These are phyloP conservation scores for Cryptosula pallasiana DNA, from an alignment of 2,888 invertebrate genomes.

Conservation along the genomic window DNA sequence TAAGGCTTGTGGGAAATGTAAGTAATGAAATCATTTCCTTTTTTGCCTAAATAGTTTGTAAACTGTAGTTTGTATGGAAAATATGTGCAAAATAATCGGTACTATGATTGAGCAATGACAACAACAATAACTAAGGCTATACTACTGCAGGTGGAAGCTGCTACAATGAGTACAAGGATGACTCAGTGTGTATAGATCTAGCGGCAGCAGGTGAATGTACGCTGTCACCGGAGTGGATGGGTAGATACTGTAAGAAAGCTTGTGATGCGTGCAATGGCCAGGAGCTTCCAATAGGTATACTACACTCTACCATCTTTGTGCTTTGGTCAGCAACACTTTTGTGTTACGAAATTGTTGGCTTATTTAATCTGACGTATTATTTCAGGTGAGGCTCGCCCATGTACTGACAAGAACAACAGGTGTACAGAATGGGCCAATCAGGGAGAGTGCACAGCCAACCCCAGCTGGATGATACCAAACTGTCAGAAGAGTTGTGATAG, in stretches of 20 bases:
- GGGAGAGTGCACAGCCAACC: slow-evolving; percentile 23
- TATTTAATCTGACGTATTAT: too few species aligned
- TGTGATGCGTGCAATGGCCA: slow-evolving; percentile 11
- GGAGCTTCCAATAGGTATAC: slow-evolving; percentile 8
- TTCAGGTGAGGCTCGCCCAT: slow-evolving; percentile 12
- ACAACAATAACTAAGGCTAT: too few species aligned
- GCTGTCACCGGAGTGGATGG: slow-evolving; percentile 27
- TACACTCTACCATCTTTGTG: too few species aligned
- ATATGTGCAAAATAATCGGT: too few species aligned
- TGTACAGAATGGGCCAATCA: slow-evolving; percentile 2
- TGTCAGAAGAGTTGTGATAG: slow-evolving; percentile 24
- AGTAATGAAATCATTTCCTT: too few species aligned
- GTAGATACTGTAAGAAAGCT: slow-evolving; percentile 20
- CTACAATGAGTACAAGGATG: slow-evolving; percentile 17
- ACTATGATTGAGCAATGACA: background rate
- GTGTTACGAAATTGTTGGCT: too few species aligned
- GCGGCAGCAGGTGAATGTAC: slow-evolving; percentile 25
- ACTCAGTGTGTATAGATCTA: slow-evolving; percentile 23
- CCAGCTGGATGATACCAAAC: slow-evolving; percentile 24
- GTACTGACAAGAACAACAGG: background rate
- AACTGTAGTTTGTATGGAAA: too few species aligned
- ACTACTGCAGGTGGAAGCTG: slow-evolving; percentile 16
- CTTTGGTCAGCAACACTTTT: too few species aligned
- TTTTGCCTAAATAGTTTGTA: too few species aligned
- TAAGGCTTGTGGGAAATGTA: slow-evolving; percentile 25